These are phyloP conservation scores for Hirtodrosophila trivittata DNA, from an alignment of 2,888 invertebrate genomes.

Conservation along the genomic window DNA sequence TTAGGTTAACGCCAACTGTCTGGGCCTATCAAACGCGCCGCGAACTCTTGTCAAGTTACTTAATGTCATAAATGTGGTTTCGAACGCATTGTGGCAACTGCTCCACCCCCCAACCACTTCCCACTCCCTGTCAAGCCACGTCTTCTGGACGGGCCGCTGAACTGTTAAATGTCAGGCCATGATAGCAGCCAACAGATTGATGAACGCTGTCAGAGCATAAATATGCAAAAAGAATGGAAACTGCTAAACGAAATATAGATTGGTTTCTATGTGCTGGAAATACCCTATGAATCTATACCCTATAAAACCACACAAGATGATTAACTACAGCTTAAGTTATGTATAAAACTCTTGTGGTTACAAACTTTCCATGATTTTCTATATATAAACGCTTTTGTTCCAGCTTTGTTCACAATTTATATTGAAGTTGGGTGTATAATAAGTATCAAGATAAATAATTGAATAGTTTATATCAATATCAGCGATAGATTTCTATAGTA, in stretches of 20 bases:
- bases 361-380: too few species aligned
- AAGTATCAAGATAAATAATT: too few species aligned
- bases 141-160: constrained; percentile 62
- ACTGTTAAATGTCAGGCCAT: constrained; percentile 61
- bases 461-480: too few species aligned
- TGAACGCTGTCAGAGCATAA: constrained; percentile 55
- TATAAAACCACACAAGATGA: too few species aligned
- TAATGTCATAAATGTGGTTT: constrained; percentile 66
- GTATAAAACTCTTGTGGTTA: too few species aligned
- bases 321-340: too few species aligned
- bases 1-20: constrained; percentile 60
- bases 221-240: constrained; percentile 48
- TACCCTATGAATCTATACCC: constrained; percentile 2
- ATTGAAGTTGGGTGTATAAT: too few species aligned
- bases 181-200: constrained; percentile 59
- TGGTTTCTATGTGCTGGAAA: background rate
- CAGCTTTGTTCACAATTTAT: too few species aligned
- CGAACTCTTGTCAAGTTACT: constrained; percentile 68
- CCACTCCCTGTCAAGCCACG: constrained; percentile 6
- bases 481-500: too few species aligned
- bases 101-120: background rate
- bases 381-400: too few species aligned
- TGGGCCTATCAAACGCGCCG: constrained; percentile 63
- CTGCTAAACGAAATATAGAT: constrained; percentile 17
- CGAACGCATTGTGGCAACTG: constrained; percentile 28